A percentile compares a stretch with the other conserved stretches of the same genome.
These are phyloP conservation scores for Brachionus sp. DNA, from an alignment of 1,140 invertebrate species.

Conservation along the genomic window DNA sequence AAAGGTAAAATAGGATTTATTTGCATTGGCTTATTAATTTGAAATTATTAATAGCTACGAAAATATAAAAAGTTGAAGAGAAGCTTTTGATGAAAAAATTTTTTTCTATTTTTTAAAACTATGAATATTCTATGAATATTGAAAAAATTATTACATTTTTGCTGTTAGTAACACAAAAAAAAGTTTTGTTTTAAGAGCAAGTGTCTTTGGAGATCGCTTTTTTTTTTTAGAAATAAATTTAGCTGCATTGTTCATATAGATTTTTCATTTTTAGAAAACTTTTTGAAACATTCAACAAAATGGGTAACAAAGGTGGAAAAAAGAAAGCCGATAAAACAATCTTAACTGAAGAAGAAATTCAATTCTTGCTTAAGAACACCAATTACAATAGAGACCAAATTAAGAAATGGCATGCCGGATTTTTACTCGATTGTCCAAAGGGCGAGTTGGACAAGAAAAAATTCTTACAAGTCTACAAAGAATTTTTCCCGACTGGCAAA, in stretches of 20 bases:
- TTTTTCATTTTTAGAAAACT: neutral
- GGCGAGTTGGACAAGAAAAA: slow-evolving; percentile 44
- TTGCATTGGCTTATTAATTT: slow-evolving; percentile 42
- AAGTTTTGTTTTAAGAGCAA: neutral
- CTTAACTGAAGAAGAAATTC: slow-evolving; percentile 53
- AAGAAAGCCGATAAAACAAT: slow-evolving; percentile 35
- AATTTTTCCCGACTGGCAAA: slow-evolving; percentile 45
- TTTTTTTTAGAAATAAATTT: slow-evolving; percentile 27
- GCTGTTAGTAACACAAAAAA: neutral
- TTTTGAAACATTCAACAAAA: slow-evolving; percentile 24
- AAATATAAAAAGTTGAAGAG: neutral
- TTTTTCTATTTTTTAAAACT: neutral
- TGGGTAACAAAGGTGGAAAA: slow-evolving; percentile 43
- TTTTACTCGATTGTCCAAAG: slow-evolving; percentile 50
- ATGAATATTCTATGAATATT: neutral
- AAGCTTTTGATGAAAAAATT: neutral
- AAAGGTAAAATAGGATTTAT: slow-evolving; percentile 45
- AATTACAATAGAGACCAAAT: slow-evolving; percentile 59
- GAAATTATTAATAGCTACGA: slow-evolving; percentile 35
- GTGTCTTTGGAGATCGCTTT: neutral
- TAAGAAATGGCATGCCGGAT: slow-evolving; percentile 60
- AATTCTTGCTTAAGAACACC: slow-evolving; percentile 58
- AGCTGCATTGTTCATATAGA: neutral
- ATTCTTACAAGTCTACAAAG: slow-evolving; percentile 44
- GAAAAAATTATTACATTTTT: neutral